phyloP scores from a whole-genome alignment of 2,888 invertebrate species.

The Arctia plantaginis region DNA sequence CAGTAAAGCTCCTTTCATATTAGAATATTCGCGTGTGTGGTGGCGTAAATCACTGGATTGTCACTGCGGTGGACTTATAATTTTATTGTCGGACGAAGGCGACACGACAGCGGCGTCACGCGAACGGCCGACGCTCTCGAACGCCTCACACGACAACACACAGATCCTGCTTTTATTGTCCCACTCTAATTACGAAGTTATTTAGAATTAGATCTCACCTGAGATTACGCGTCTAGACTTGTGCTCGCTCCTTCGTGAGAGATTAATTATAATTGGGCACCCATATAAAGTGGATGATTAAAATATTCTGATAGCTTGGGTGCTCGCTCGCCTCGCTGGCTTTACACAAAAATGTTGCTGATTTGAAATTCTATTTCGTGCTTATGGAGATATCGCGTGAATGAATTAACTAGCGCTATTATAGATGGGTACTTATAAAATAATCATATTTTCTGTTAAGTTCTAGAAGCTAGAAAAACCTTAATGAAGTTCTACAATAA shows the following conservation, averaged over 20 bases:
- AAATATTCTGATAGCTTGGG: slow-evolving; percentile 69
- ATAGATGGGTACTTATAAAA: slow-evolving; percentile 47
- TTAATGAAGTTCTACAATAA: background rate
- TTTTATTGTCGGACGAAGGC: slow-evolving; percentile 85
- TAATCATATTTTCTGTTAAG: slow-evolving; percentile 41
- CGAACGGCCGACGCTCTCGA: slow-evolving; percentile 59
- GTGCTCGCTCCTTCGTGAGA: slow-evolving; percentile 74
- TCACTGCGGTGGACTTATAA: slow-evolving; percentile 86
- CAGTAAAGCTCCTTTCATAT: slow-evolving; percentile 78
- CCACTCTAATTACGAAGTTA: slow-evolving; percentile 78
- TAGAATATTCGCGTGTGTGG: slow-evolving; percentile 85
- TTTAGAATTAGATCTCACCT: slow-evolving; percentile 78
- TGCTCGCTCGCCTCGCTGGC: slow-evolving; percentile 33
- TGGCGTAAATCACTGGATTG: slow-evolving; percentile 86
- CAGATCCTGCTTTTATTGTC: slow-evolving; percentile 80
- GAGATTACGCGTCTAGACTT: slow-evolving; percentile 80
- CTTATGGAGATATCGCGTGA: slow-evolving; percentile 61
- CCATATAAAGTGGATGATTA: slow-evolving; percentile 74
- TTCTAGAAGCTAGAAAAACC: slow-evolving; percentile 23
- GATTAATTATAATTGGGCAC: slow-evolving; percentile 81
- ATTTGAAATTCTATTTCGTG: slow-evolving; percentile 62
- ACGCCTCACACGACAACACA: slow-evolving; percentile 72
- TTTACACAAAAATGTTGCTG: slow-evolving; percentile 56
- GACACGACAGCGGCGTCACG: slow-evolving; percentile 82
- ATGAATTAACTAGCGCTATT: slow-evolving; percentile 54